Evolutionary conservation across 2,888 invertebrate species (phyloP), one percentile per base, ranked within the genome.

Genomic region (Caenorhabditis sp.): DNA sequence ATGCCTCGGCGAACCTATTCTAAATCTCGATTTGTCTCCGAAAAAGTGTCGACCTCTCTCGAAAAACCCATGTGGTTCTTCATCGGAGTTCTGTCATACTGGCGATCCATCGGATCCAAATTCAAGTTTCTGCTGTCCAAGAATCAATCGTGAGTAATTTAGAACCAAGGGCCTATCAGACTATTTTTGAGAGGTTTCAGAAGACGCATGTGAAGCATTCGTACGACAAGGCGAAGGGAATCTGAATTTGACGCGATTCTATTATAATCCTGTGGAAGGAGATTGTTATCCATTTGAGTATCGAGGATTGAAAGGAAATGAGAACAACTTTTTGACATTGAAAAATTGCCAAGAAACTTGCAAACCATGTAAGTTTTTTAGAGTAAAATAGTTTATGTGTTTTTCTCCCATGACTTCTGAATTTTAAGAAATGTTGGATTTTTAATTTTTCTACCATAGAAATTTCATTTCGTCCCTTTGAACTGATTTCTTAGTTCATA

Each of bases 261-360:
- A 83, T 65, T 85, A 77, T 67, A 78, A 82, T 66, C 69, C 80
- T 12, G 56, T 71, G 1, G 69, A 75, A 59, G 73, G 70, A 5
- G 73, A 75, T 23, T 83, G 82, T 52, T 70, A 77, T 49, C 67
- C 78, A 1, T 83, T 83, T 65, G 62, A 70, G 1, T 83, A 80
- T 59, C 62, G 69, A 25, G 84, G 83, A 1, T 49, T 59, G 53
- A 67, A 77, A 27, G 80, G 81, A n/a, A 82, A 82, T 59, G 82
- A 84, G 61, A 87, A 87, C 80, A 87, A 87, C 70, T 87, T 87
- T 71, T 70, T 87, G 58, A 83, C 86, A 0, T 66, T 69, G 56
- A 73, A 78, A 17, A 70, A 71, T 58, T 87, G 87, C 66, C 81
- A 79, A 63, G 85, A 84, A 60, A 60, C 61, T 4, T 82, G 84